Conservation (phyloP, 2,797 vertebrate genomes). For the Urosaurus nigricauda region DNA sequence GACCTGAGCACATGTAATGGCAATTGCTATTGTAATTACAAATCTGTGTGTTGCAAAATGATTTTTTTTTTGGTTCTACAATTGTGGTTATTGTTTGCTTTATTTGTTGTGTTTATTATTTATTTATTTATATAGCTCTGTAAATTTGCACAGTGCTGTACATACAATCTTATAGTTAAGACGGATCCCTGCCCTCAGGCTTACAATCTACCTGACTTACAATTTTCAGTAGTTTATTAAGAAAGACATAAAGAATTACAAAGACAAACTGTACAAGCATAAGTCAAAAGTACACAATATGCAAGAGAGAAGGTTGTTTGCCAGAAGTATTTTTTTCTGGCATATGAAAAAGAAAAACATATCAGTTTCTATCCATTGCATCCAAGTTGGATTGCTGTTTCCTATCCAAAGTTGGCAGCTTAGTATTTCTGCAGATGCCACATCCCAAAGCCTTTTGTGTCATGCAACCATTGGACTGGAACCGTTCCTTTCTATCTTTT, state of each 20-base stretch:
- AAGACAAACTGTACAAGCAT: background rate
- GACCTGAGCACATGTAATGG: slow-evolving; percentile 27
- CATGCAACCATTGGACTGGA: background rate
- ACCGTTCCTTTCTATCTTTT: background rate
- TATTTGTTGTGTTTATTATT: slow-evolving; percentile 49
- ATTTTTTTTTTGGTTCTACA: slow-evolving; percentile 65
- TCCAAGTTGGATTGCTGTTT: background rate
- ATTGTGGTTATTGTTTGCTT: slow-evolving; percentile 69
- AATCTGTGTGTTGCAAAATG: slow-evolving; percentile 53
- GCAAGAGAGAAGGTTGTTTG: background rate
- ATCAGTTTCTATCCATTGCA: background rate
- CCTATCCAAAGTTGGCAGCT: background rate
- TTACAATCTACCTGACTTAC: slow-evolving; percentile 52
- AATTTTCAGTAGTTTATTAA: background rate
- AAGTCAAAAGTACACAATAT: background rate
- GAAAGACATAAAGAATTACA: background rate
- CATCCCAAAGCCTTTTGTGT: background rate
- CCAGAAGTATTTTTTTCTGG: background rate
- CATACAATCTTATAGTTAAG: no score
- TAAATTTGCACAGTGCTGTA: no score
- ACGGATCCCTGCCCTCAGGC: no score
- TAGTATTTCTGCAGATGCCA: background rate
- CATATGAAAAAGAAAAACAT: background rate
- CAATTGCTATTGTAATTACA: background rate
- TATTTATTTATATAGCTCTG: no score